These are phyloP conservation scores for Tyrannus savana DNA, from an alignment of 2,113 vertebrate genomes.

Conservation along the genomic window DNA sequence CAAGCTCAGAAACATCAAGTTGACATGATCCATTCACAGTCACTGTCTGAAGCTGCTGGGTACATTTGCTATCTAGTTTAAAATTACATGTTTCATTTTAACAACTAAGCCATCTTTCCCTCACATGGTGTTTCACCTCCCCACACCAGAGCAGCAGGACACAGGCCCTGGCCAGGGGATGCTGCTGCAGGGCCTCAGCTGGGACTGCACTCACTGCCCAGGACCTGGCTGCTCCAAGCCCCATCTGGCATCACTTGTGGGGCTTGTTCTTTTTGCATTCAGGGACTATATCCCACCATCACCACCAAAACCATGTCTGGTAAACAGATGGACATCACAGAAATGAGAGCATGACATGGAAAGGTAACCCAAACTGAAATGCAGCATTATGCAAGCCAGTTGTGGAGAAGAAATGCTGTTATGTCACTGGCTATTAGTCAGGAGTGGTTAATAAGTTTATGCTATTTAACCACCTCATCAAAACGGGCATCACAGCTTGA, in stretches of 20 bases:
- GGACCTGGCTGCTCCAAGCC: neutral
- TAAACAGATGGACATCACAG: neutral
- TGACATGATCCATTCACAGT: neutral
- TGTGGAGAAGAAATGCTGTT: neutral
- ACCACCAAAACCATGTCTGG: neutral
- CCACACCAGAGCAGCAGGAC: rapidly evolving
- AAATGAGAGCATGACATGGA: neutral
- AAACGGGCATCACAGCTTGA: neutral
- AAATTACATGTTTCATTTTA: neutral
- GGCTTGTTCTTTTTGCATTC: neutral
- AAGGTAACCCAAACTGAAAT: neutral
- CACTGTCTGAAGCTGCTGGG: neutral
- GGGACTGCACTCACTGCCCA: neutral
- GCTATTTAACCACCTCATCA: neutral
- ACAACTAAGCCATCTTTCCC: neutral
- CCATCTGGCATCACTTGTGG: neutral
- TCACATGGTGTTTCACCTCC: too few species aligned
- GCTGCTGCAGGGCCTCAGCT: neutral
- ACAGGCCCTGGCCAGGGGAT: neutral
- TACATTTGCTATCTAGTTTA: neutral
- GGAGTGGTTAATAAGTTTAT: neutral
- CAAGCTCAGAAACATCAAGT: neutral
- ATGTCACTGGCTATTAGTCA: neutral
- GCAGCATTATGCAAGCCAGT: neutral
- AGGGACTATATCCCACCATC: neutral